Evolutionary conservation across 2,797 vertebrate genomes (phyloP), one percentile per base, ranked within the genome.

Genomic region (Rhinatrema bivittatum): DNA sequence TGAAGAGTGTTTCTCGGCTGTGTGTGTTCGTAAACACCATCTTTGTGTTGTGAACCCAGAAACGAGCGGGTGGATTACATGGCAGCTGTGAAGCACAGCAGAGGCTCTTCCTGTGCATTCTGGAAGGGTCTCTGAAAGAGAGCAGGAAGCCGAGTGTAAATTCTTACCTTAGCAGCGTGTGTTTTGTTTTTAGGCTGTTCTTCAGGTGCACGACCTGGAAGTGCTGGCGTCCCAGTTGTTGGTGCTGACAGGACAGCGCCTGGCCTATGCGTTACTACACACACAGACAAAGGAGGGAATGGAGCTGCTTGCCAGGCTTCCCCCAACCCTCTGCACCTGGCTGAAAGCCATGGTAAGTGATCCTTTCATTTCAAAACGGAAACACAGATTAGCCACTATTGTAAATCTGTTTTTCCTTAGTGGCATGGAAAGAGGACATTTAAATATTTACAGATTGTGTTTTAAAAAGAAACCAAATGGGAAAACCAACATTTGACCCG

Each of bases 241-340:
- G 36, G 72, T 99, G 22, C 55, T 98, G 63, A 90, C 84, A 0
- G 96, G 94, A 10, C 95, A 99, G 81, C 86, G 96, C 43, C 66
- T 97, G 67, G 87, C 91, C 4, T 89, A 89, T 0, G 64, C 85
- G 1, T 74, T 99, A 34, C 84, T 99, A 12, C 91, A 89, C 29
- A 78, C 67, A 2, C 90, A 93, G 64, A 93, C 89, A 0, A 87
- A 82, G 49, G 68, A 88, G 2, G 90, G 91, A 11, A 88, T 91
- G 91, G 96, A 99, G 68, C 74, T 99, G 49, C 82, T 99, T 4
- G 81, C 87, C 20, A 79, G 91, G 18, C 83, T 99, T 24, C 90
- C 96, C 1, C 91, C 95, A 10, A 94, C 86, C 0, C 86, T 99
- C n/a, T 97, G 91, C 56, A 98, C 95, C 2, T 99, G 96, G 96